A percentile compares a stretch with the other conserved stretches of the same genome.
Evolutionary conservation across 2,797 vertebrate species (phyloP).

Genomic region (Natrix natrix): DNA sequence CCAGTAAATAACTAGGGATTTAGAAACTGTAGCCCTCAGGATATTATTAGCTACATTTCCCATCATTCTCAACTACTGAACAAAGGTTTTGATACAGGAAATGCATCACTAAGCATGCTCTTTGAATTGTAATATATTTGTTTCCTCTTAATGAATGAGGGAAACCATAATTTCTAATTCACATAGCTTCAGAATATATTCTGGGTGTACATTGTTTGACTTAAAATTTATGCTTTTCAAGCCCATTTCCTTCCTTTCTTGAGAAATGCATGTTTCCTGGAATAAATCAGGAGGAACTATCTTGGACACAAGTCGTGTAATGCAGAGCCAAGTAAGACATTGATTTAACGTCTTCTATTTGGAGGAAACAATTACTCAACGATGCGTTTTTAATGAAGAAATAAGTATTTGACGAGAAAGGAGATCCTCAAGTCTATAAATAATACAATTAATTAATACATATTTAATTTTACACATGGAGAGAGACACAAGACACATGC

Average conservation of each 20-base stretch:
- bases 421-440: not conserved
- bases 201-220: conserved; percentile 6
- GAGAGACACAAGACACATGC: not conserved
- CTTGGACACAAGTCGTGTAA: not conserved
- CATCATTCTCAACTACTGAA: not conserved
- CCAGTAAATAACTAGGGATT: not conserved
- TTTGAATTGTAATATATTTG: not conserved
- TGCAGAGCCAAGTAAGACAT: not conserved
- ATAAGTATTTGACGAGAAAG: conserved; percentile 22
- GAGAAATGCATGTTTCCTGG: not conserved
- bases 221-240: conserved; percentile 1
- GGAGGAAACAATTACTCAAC: conserved; percentile 31
- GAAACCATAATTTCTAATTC: not conserved
- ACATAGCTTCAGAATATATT: not conserved
- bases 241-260: not conserved
- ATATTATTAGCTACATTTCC: not conserved
- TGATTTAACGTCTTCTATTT: not conserved
- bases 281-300: conserved; percentile 5
- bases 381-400: not conserved
- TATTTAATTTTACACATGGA: conserved; percentile 3
- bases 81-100: not conserved
- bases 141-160: not conserved
- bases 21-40: not conserved
- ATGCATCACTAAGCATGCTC: not conserved
- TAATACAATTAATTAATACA: conserved; percentile 28